A percentile compares a stretch with the other conserved stretches of the same genome.
Conservation (phyloP, 2,113 vertebrate genomes). For the Galbula dea region DNA sequence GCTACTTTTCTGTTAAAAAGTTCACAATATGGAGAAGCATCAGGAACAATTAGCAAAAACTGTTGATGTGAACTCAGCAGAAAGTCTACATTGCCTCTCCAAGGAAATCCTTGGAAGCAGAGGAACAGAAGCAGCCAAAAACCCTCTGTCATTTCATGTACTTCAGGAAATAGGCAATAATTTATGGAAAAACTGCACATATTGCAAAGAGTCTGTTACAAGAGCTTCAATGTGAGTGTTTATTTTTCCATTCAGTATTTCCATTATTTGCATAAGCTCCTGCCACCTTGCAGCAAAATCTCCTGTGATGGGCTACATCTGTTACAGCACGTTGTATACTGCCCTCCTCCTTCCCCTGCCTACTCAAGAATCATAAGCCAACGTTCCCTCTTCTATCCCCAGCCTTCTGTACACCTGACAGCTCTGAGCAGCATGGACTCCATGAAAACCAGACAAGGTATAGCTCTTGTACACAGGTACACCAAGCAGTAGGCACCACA, state of each 20-base stretch:
- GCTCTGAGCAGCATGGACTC: conserved; percentile 17
- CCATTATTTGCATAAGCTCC: conserved; percentile 27
- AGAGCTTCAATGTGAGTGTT: neutral
- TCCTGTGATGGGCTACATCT: conserved; percentile 54
- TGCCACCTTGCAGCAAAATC: conserved; percentile 34
- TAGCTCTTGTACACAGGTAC: neutral
- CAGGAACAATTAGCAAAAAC: conserved; percentile 64
- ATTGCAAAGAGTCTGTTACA: neutral
- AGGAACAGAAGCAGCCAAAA: conserved; percentile 8
- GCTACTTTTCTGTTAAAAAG: conserved; percentile 47
- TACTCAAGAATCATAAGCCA: neutral
- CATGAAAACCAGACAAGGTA: conserved; percentile 12
- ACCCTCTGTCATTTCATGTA: neutral
- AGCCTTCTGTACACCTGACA: conserved; percentile 38
- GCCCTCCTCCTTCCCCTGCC: neutral
- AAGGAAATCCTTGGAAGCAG: conserved; percentile 41
- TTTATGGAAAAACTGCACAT: neutral
- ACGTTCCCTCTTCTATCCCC: neutral
- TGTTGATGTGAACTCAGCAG: conserved; percentile 26
- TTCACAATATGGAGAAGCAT: conserved; percentile 62
- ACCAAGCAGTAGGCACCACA: neutral
- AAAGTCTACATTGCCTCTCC: conserved; percentile 27
- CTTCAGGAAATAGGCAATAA: conserved; percentile 34
- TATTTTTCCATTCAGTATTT: neutral
- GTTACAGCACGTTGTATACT: neutral